Conservation (phyloP, 2,888 invertebrate species). For the Cephus nigrinus region DNA sequence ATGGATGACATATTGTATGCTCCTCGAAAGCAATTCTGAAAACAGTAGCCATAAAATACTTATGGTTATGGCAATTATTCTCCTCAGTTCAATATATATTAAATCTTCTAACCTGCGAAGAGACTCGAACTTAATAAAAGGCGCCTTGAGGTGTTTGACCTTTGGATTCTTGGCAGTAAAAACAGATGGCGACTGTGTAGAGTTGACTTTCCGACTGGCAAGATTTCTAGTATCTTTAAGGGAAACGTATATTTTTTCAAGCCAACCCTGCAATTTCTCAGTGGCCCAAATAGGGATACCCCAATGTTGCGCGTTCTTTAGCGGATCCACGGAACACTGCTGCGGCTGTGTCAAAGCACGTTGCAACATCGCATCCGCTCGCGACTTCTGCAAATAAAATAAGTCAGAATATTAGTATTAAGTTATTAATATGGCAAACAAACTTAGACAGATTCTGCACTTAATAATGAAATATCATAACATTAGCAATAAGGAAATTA, state of each 20-base stretch:
- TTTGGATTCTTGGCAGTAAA: constrained; percentile 54
- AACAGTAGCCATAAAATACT: not conserved
- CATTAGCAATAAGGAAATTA: not conserved
- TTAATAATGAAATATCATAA: not conserved
- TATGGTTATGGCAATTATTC: not conserved
- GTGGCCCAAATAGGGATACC: constrained; percentile 70
- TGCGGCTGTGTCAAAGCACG: constrained; percentile 71
- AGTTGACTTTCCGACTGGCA: constrained; percentile 25
- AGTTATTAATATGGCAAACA: not conserved
- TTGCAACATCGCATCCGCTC: constrained; percentile 86
- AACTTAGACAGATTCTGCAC: not conserved
- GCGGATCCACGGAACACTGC: constrained; percentile 67
- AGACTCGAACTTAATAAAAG: constrained; percentile 80
- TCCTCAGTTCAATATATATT: not conserved
- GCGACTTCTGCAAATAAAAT: constrained; percentile 67
- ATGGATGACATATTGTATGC: too few species aligned
- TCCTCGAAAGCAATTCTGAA: too few species aligned
- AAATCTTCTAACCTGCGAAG: constrained; percentile 70
- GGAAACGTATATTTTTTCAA: constrained; percentile 75
- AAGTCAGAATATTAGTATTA: not conserved
- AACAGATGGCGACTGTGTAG: constrained; percentile 12
- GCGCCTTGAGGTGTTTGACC: constrained; percentile 74
- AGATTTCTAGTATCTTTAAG: constrained; percentile 59
- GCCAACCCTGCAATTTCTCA: constrained; percentile 67
- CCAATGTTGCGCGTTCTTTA: constrained; percentile 69